phyloP scores from a whole-genome alignment of 2,113 vertebrate genomes.

The Columba janthina region DNA sequence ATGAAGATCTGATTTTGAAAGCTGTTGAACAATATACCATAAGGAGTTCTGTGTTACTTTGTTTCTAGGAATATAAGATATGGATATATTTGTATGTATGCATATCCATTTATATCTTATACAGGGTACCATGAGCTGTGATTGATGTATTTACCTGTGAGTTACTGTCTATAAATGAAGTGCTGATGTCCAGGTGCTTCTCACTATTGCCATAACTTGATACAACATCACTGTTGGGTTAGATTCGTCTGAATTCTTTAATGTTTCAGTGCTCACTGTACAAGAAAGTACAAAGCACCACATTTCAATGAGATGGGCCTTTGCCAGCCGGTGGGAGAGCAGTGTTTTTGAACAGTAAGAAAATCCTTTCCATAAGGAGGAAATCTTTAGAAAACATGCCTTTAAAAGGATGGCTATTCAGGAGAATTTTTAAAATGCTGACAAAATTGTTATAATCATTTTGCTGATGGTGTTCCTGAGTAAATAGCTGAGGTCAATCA shows the following conservation, averaged over 20 bases:
- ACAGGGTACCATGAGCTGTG: not conserved
- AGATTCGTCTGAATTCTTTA: not conserved
- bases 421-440: not conserved
- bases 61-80: not conserved
- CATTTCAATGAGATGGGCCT: not conserved
- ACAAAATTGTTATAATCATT: not conserved
- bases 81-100: not conserved
- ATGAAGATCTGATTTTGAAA: not conserved
- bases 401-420: not conserved
- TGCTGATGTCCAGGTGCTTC: not conserved
- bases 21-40: not conserved
- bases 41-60: not conserved
- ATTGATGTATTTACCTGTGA: not conserved
- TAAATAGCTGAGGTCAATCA: not conserved
- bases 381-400: not conserved
- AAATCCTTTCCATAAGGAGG: not conserved
- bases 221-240: not conserved
- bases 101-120: not conserved
- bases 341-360: not conserved
- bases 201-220: not conserved
- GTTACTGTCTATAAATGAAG: not conserved
- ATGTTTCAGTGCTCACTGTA: not conserved
- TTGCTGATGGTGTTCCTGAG: not conserved
- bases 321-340: not conserved
- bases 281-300: not conserved